Percentiles rank a stretch among this genome's conserved stretches.
Evolutionary conservation across 2,797 vertebrate genomes (phyloP).

Genomic region (Phrynocephalus guinanensis): DNA sequence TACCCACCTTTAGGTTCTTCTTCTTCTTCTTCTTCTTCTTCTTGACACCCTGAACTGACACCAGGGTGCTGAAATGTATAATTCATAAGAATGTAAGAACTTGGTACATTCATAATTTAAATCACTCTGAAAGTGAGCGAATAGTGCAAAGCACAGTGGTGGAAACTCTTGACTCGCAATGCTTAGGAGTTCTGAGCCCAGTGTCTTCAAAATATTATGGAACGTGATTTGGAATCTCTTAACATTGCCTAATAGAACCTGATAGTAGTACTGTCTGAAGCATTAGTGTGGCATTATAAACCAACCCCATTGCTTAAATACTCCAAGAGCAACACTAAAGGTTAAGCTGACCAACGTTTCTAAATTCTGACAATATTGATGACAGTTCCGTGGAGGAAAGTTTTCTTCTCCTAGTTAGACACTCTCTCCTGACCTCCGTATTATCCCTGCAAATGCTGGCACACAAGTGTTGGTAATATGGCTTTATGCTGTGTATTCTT

Average conservation of each 20-base stretch:
- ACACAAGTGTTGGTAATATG: no score
- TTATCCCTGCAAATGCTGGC: not conserved
- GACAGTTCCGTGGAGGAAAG: no score
- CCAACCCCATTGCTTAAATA: not conserved
- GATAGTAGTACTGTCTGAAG: not conserved
- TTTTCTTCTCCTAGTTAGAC: not conserved
- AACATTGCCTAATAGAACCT: not conserved
- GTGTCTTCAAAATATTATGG: not conserved
- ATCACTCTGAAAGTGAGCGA: not conserved
- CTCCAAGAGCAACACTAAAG: not conserved
- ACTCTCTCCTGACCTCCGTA: not conserved
- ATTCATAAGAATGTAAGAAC: not conserved
- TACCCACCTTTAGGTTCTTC: not conserved
- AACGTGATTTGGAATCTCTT: not conserved
- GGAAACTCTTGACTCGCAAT: not conserved
- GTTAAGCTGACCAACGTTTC: not conserved
- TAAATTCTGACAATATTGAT: no score
- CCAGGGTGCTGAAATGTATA: not conserved
- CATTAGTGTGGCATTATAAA: not conserved
- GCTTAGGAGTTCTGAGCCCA: no score
- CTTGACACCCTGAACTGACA: not conserved
- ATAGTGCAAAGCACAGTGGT: not conserved
- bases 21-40: not conserved
- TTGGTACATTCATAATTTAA: not conserved
- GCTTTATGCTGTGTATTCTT: not conserved